Conservation (phyloP, 2,113 vertebrate genomes). For the Arvicanthis niloticus region DNA sequence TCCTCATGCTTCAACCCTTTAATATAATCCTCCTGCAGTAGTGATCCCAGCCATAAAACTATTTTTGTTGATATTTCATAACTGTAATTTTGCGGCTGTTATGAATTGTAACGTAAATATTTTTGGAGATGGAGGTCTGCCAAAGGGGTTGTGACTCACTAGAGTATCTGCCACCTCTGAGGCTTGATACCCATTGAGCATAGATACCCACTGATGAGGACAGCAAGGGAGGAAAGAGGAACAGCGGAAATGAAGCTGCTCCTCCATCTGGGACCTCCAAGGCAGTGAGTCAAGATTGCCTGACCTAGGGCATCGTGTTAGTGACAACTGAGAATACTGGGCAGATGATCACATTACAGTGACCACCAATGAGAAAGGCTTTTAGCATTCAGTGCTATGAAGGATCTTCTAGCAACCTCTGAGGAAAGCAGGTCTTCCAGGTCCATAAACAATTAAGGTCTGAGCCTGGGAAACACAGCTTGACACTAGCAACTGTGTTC, state of each 20-base stretch:
- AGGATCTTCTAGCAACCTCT: background rate
- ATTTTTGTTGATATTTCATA: background rate
- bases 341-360: too few species aligned
- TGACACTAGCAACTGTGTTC: background rate
- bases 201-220: background rate
- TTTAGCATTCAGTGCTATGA: background rate
- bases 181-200: background rate
- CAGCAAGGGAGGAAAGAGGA: too few species aligned
- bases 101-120: background rate
- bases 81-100: background rate
- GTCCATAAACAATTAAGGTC: background rate
- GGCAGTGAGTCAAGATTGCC: background rate
- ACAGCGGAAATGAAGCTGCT: too few species aligned
- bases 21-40: background rate
- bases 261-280: background rate
- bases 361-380: background rate
- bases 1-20: background rate
- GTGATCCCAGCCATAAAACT: background rate
- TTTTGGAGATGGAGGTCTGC: background rate
- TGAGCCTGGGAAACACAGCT: background rate
- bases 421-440: background rate
- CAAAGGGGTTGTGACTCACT: background rate
- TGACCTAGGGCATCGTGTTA: background rate
- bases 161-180: background rate
- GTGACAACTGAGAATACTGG: background rate